phyloP scores from a whole-genome alignment of 2,797 vertebrate species.

The Galago senegalensis region DNA sequence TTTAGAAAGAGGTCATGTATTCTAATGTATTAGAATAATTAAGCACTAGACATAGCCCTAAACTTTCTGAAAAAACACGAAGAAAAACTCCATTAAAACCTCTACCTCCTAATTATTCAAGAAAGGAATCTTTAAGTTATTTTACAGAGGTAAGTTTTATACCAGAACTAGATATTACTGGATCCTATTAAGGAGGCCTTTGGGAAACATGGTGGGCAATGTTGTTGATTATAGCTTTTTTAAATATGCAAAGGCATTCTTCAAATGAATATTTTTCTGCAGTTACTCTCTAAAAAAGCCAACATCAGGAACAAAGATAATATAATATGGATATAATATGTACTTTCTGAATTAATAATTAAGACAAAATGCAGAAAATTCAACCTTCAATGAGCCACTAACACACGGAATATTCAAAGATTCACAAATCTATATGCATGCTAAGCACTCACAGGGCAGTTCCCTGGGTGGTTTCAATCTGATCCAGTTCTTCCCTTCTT shows the following conservation, averaged over 20 bases:
- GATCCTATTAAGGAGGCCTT: background rate
- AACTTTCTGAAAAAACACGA: slow-evolving; percentile 44
- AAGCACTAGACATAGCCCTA: slow-evolving; percentile 15
- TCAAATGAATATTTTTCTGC: background rate
- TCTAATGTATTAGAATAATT: slow-evolving; percentile 59
- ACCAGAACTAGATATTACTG: slow-evolving; percentile 24
- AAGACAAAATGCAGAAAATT: slow-evolving; percentile 31
- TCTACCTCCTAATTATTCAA: slow-evolving; percentile 48
- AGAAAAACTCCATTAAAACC: slow-evolving; percentile 28
- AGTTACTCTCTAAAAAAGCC: background rate
- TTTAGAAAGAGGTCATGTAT: slow-evolving; percentile 34
- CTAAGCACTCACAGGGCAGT: background rate
- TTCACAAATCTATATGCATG: background rate
- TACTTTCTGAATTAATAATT: background rate
- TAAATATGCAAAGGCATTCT: background rate
- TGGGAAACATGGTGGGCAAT: background rate
- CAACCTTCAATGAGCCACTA: background rate
- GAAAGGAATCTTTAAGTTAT: slow-evolving; percentile 13
- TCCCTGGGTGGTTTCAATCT: too few species aligned
- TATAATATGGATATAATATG: background rate
- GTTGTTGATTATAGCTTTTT: background rate
- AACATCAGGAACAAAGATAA: background rate
- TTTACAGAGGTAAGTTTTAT: slow-evolving; percentile 48
- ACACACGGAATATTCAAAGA: background rate
- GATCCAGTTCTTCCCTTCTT: background rate